Evolutionary conservation across 35 echinoderm and acorn worm species (phyloP), one percentile per base, ranked within the genome.

Genomic region (Apostichopus japonicus): DNA sequence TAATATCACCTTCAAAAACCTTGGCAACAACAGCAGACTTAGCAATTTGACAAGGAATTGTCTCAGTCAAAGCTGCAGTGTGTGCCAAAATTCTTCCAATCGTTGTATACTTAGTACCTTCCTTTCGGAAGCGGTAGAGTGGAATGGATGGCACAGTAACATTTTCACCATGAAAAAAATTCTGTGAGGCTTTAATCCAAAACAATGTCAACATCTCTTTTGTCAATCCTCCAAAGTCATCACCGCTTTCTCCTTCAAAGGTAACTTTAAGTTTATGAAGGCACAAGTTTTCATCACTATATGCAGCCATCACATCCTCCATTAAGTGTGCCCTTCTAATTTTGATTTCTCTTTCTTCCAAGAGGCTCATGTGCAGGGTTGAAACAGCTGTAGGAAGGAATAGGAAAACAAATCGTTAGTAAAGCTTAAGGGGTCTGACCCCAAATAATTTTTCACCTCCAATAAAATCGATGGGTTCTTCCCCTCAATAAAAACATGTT

Each of bases 141-240:
- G 79, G 79, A 15, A 53, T 19, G 54, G 22, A 19, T 82, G 54
- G 79, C 6, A 53, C 79, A 19, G 27, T 82, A 5, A 82, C 0
- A 82, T 53, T 23, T 82, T 82, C 79, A 15, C 0, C 27, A 15
- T 82, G 79, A 23, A 82, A 0, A 51, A 27, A 82, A 14, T 82
- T 24, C 25, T 0, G 11, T 2, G 79, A 27, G 5, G 22, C 79
- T 51, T 82, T 24, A 17, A 27, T 51, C 79, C 27, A 82, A 51
- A 82, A 82, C 79, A 82, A 23, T 10, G 79, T 82, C 17, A 82
- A 17, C 79, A 82, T 82, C 27, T 82, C 79, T 24, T 53, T 82
- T 14, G 79, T 82, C 0, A 82, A 23, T 6, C 79, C 79, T 53
- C 79, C 79, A 23, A 82, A 0, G 19, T 82, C 54, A 1, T 55